Percentiles rank a stretch among this genome's conserved stretches.
Conservation (phyloP, 2,113 vertebrate genomes). For the Ictalurus furcatus region DNA sequence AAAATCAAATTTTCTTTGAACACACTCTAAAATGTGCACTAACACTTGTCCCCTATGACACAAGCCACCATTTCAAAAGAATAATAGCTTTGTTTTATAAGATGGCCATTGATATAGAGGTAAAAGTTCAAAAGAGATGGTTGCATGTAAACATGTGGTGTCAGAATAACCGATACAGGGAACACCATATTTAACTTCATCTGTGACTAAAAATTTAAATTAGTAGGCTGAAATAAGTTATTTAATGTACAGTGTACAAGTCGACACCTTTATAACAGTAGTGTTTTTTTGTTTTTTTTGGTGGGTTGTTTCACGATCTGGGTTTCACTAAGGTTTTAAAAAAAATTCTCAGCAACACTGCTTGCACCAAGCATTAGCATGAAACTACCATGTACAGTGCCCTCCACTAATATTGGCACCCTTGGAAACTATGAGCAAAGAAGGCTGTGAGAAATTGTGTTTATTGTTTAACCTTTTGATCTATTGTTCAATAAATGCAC, state of each 20-base stretch:
- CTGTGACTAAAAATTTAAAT: not conserved
- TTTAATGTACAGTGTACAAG: not conserved
- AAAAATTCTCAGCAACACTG: not conserved
- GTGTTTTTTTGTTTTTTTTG: not conserved
- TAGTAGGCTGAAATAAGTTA: not conserved
- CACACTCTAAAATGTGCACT: not conserved
- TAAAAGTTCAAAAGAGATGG: not conserved
- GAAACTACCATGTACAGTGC: not conserved
- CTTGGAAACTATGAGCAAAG: too few relatives aligned
- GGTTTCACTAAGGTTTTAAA: not conserved
- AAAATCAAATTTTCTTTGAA: not conserved
- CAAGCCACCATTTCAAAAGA: not conserved
- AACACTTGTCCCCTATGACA: not conserved
- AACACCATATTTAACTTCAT: not conserved
- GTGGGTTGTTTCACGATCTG: not conserved
- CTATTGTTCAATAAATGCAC: too few relatives aligned
- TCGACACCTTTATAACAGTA: not conserved
- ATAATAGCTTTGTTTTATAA: not conserved
- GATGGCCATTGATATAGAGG: not conserved
- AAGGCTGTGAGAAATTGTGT: too few relatives aligned
- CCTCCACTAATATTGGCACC: too few relatives aligned
- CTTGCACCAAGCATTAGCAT: not conserved
- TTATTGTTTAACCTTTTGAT: too few relatives aligned
- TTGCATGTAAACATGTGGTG: not conserved
- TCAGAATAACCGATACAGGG: not conserved